Evolutionary conservation across 2,797 vertebrate genomes (phyloP), one percentile per base, ranked within the genome.

Genomic region (Masticophis lateralis): DNA sequence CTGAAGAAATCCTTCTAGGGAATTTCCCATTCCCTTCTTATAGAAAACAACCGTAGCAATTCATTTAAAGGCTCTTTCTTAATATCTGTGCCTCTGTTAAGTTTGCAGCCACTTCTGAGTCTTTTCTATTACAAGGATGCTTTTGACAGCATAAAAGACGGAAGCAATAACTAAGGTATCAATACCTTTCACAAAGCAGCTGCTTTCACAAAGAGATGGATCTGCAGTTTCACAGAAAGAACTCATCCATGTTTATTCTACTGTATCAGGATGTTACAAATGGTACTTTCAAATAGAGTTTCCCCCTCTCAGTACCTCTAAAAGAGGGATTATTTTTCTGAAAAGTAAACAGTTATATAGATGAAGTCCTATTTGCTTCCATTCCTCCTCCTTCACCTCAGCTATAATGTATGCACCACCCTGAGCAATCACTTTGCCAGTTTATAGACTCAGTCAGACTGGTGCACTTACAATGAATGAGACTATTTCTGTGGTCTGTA

Each of bases 261-360:
- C 16, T 18, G 32, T 88, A 20, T 63, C 32, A 86, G 14, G 25
- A n/a, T 74, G 43, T 61, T 90, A 66, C 22, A 25, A 88, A 87
- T 79, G 51, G 7, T 47, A 37, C 66, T 66, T 93, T 53, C 59
- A 90, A 86, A 90, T 27, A 53, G 18, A 51, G 25, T 51, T 10
- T 3, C 1, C 3, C 2, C 51, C 28, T 10, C 14, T 22, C 59
- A 69, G 18, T 79, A 37, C 8, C 32, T 79, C 74, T 5, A 43
- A 20, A 37, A 83, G 74, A 1, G 18, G 13, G 66, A 74, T 93
- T 11, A 61, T 11, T 88, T 88, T 88, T 79, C 86, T 87, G 86
- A 88, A 93, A 83, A 37, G 90, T 88, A 74, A 89, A 20, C 79
- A 87, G 61, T 90, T 92, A 32, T 92, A 32, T 90, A 90, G 59